Percentiles rank a stretch among this genome's conserved stretches.
These are phyloP conservation scores for Hypomecis punctinalis DNA, from an alignment of 2,888 invertebrate species.

Conservation along the genomic window DNA sequence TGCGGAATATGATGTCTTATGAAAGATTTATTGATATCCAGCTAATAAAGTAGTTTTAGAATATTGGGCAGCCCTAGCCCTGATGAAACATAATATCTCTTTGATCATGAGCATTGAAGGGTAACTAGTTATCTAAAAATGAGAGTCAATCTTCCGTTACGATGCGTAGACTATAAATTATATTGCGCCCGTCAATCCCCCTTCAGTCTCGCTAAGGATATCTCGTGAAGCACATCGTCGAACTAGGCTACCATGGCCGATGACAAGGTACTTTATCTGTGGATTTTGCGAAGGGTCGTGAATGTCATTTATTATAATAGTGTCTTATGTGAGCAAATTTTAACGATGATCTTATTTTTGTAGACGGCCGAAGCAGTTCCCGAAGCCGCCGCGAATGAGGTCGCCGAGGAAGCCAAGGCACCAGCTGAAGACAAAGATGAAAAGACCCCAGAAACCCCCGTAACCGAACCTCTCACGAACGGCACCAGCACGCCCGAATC, in stretches of 20 bases:
- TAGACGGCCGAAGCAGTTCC: slow-evolving; percentile 73
- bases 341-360: slow-evolving; percentile 45
- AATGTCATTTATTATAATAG: no score
- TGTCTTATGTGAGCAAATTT: neutral
- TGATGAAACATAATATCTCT: slow-evolving; percentile 65
- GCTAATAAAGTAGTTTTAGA: neutral
- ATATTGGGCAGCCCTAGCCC: slow-evolving; percentile 59
- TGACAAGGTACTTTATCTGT: slow-evolving; percentile 58
- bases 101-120: slow-evolving; percentile 73
- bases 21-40: neutral
- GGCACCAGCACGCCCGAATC: slow-evolving; percentile 78
- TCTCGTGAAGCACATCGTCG: slow-evolving; percentile 48
- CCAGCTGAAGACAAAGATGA: slow-evolving; percentile 68
- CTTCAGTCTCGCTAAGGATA: slow-evolving; percentile 65
- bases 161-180: slow-evolving; percentile 68
- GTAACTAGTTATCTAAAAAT: slow-evolving; percentile 71
- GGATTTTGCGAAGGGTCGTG: neutral
- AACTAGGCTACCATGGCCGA: slow-evolving; percentile 64
- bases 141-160: slow-evolving; percentile 69
- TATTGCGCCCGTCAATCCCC: slow-evolving; percentile 56
- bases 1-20: no score
- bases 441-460: slow-evolving; percentile 80
- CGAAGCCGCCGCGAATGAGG: slow-evolving; percentile 63
- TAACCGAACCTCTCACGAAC: slow-evolving; percentile 78
- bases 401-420: slow-evolving; percentile 64